A percentile compares a stretch with the other conserved stretches of the same genome.
These are phyloP conservation scores for Hestina assimilis DNA, from an alignment of 1,140 invertebrate species.

Conservation along the genomic window DNA sequence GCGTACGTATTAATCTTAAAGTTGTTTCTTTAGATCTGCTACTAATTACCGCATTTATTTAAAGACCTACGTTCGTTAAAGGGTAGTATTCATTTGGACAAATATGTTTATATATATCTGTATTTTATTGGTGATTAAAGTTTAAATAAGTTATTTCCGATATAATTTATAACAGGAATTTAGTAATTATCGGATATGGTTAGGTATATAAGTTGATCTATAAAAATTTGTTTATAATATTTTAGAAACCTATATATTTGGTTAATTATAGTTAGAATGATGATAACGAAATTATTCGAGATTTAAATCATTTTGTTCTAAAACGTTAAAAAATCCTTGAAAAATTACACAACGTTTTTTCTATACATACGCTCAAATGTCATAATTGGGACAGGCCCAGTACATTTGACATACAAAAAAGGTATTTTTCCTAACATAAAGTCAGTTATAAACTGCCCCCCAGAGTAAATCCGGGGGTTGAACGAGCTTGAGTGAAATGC, in stretches of 20 bases:
- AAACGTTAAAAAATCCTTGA: no score
- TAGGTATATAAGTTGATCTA: no score
- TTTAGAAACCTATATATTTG: no score
- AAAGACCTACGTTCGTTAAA: slow-evolving; percentile 12
- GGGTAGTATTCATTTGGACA: neutral
- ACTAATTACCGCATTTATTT: slow-evolving; percentile 28
- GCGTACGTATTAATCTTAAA: slow-evolving; percentile 27
- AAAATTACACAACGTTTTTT: no score
- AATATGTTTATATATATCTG: slow-evolving; percentile 1
- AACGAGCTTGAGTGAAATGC: slow-evolving; percentile 67
- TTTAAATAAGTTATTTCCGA: neutral
- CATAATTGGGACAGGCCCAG: neutral
- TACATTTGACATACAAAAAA: slow-evolving; percentile 10
- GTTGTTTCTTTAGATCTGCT: slow-evolving; percentile 32
- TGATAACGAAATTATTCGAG: no score
- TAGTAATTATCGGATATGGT: no score
- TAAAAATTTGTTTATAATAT: no score
- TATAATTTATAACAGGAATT: no score
- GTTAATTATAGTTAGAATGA: no score
- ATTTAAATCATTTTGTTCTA: no score
- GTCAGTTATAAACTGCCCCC: slow-evolving; percentile 41
- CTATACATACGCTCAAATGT: no score
- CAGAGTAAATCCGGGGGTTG: slow-evolving; percentile 42
- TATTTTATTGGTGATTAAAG: neutral
- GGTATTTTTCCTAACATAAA: slow-evolving; percentile 21